phyloP scores from a whole-genome alignment of 2,888 invertebrate genomes.

The Dichetophora obliterata region DNA sequence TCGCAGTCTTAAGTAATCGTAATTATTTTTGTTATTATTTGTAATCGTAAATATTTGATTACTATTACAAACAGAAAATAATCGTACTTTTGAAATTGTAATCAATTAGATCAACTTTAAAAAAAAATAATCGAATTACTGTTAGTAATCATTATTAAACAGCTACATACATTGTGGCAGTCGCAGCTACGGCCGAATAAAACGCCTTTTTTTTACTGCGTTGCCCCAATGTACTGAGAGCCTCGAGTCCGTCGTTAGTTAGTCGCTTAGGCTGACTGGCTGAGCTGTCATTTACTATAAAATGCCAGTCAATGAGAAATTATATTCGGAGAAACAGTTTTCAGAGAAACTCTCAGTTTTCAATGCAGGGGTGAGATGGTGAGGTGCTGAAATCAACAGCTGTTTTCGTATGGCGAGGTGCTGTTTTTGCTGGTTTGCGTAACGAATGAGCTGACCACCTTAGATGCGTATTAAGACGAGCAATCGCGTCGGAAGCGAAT shows the following conservation, averaged over 20 bases:
- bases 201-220: background rate
- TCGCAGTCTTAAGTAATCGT: too few species aligned
- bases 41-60: too few species aligned
- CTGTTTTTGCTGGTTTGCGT: background rate
- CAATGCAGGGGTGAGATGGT: background rate
- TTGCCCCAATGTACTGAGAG: background rate
- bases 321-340: background rate
- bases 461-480: too few species aligned
- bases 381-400: slow-evolving; percentile 21
- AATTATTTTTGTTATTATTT: too few species aligned
- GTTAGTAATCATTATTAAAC: too few species aligned
- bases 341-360: slow-evolving; percentile 20
- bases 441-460: background rate
- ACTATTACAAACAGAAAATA: too few species aligned
- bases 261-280: slow-evolving; percentile 37
- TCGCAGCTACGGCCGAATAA: too few species aligned
- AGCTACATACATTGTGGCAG: too few species aligned
- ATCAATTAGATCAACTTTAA: too few species aligned
- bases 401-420: background rate
- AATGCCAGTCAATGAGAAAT: slow-evolving; percentile 49
- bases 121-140: too few species aligned
- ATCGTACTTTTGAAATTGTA: too few species aligned
- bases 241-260: slow-evolving; percentile 9
- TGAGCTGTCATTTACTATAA: slow-evolving; percentile 51
- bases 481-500: too few species aligned